Evolutionary conservation across 2,797 vertebrate species (phyloP).

Genomic region (Cuniculus paca): DNA sequence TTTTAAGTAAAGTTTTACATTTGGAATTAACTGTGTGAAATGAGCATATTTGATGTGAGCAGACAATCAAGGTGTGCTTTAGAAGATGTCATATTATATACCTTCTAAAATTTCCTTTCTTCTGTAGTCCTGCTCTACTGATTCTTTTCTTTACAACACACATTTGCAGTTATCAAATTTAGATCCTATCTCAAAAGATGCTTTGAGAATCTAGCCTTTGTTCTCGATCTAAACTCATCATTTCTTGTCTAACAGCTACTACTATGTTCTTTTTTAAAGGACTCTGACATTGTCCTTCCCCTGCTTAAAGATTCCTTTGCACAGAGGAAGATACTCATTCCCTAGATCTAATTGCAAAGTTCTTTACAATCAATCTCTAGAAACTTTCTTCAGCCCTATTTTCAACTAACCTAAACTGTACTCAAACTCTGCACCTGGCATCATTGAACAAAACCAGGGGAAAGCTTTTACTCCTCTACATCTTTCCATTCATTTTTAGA

Average conservation of each 20-base stretch:
- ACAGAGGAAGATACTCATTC: background rate
- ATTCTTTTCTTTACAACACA: background rate
- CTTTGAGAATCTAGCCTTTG: background rate
- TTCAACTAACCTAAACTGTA: background rate
- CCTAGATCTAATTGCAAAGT: background rate
- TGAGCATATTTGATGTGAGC: constrained; percentile 3
- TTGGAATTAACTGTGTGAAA: constrained; percentile 8
- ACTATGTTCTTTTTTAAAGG: background rate
- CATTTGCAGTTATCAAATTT: constrained; percentile 60
- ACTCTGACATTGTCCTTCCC: background rate
- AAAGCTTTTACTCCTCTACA: background rate
- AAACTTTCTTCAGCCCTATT: background rate
- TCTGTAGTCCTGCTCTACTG: background rate
- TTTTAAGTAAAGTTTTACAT: constrained; percentile 43
- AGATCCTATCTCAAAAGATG: constrained; percentile 50
- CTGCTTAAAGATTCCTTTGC: constrained; percentile 4
- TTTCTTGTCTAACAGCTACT: constrained; percentile 29
- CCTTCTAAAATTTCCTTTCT: constrained; percentile 6
- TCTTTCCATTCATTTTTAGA: background rate
- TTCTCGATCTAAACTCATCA: background rate
- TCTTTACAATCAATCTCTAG: background rate
- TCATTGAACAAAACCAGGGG: background rate
- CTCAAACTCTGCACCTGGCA: background rate
- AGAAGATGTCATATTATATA: background rate
- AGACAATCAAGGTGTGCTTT: background rate